Percentiles rank a stretch among this genome's conserved stretches.
These are phyloP conservation scores for Wasmannia auropunctata DNA, from an alignment of 1,140 invertebrate genomes.

Conservation along the genomic window DNA sequence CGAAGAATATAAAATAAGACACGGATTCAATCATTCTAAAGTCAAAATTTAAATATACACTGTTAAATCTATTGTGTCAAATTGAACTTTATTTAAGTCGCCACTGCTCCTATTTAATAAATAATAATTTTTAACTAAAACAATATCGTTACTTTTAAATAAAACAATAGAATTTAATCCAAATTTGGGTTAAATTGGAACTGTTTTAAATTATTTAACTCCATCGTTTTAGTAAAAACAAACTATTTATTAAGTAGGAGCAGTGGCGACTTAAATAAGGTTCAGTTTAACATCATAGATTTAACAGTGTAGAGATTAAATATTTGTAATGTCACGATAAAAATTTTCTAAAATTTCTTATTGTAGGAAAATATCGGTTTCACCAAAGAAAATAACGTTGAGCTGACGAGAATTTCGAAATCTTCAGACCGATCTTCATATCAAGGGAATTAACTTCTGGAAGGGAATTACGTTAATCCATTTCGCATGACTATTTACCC, in stretches of 20 bases:
- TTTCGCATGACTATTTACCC: neutral
- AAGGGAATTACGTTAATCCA: constrained; percentile 17
- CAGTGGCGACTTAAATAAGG: no score
- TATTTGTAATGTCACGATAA: neutral
- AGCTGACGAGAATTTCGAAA: neutral
- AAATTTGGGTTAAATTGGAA: no score
- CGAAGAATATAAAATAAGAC: neutral
- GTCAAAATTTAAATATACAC: neutral
- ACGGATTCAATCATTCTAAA: neutral
- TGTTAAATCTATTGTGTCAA: no score
- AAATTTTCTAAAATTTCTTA: neutral
- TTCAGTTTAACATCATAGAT: no score
- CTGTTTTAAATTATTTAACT: no score
- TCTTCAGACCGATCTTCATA: neutral
- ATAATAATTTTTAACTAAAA: no score
- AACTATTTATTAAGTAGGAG: no score
- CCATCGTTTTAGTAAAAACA: no score
- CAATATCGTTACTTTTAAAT: no score
- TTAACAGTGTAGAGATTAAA: neutral
- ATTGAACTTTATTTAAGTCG: no score
- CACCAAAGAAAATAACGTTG: neutral
- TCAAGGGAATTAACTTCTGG: neutral
- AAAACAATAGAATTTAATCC: no score
- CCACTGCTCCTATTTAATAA: no score
- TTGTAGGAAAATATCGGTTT: neutral